phyloP scores from a whole-genome alignment of 2,113 vertebrate species.

The Abramis brama region DNA sequence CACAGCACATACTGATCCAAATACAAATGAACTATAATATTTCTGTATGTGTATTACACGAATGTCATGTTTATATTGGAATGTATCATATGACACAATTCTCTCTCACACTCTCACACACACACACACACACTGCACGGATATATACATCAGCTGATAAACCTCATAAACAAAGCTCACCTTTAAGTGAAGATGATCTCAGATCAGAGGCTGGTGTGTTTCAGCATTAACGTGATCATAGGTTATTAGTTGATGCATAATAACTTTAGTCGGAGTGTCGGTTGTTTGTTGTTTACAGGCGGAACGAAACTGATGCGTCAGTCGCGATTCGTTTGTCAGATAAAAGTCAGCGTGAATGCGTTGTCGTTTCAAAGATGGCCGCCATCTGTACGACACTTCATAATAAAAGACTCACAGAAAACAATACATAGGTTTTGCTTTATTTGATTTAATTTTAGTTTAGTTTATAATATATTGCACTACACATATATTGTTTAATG shows the following conservation, averaged over 20 bases:
- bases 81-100: background rate
- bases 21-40: background rate
- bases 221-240: background rate
- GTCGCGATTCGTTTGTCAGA: conserved; percentile 3
- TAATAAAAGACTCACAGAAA: background rate
- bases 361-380: background rate
- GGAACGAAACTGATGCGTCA: conserved; percentile 38
- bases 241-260: conserved; percentile 22
- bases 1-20: background rate
- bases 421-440: background rate
- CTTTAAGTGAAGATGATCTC: conserved; percentile 10
- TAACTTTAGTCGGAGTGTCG: background rate
- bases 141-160: background rate
- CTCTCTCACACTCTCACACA: no score
- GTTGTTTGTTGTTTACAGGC: conserved; percentile 34
- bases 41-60: background rate
- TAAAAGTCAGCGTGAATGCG: conserved; percentile 17
- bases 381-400: background rate
- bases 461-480: background rate
- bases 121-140: background rate
- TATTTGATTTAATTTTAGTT: background rate
- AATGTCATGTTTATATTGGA: background rate
- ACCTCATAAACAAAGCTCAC: conserved; percentile 23
- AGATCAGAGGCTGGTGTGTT: conserved; percentile 32
- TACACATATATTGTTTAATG: background rate